phyloP scores from a whole-genome alignment of 2,888 invertebrate species.

The Nesidiocoris tenuis region DNA sequence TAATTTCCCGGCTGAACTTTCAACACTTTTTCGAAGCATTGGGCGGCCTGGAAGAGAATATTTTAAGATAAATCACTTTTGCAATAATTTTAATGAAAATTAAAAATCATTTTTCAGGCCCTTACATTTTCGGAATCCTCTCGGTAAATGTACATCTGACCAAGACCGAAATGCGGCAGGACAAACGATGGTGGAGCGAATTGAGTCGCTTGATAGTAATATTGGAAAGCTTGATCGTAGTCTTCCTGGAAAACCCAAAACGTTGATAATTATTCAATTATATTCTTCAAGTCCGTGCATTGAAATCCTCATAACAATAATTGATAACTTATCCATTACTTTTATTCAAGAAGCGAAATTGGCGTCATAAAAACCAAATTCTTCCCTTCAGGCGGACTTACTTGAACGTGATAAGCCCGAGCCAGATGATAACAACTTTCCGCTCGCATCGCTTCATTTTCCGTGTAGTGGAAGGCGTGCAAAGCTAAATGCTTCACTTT shows the following conservation, averaged over 20 bases:
- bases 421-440: slow-evolving; percentile 98
- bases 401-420: slow-evolving; percentile 90
- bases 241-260: slow-evolving; percentile 61
- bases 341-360: too few species aligned
- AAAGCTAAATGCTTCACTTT: slow-evolving; percentile 95
- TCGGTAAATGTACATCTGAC: slow-evolving; percentile 98
- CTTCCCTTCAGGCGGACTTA: too few species aligned
- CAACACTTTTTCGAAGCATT: slow-evolving; percentile 97
- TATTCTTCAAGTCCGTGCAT: too few species aligned
- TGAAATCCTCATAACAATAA: too few species aligned
- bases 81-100: too few species aligned
- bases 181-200: slow-evolving; percentile 94
- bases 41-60: slow-evolving; percentile 73
- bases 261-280: background rate
- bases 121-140: slow-evolving; percentile 90
- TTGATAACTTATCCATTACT: too few species aligned
- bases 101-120: too few species aligned
- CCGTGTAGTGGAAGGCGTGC: slow-evolving; percentile 97
- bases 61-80: background rate
- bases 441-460: slow-evolving; percentile 98
- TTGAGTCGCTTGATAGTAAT: slow-evolving; percentile 98
- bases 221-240: slow-evolving; percentile 97
- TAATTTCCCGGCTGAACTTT: slow-evolving; percentile 97
- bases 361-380: background rate
- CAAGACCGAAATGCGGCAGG: slow-evolving; percentile 94